A percentile compares a stretch with the other conserved stretches of the same genome.
Conservation (phyloP, 2,888 invertebrate genomes). For the Teleiodes luculella region DNA sequence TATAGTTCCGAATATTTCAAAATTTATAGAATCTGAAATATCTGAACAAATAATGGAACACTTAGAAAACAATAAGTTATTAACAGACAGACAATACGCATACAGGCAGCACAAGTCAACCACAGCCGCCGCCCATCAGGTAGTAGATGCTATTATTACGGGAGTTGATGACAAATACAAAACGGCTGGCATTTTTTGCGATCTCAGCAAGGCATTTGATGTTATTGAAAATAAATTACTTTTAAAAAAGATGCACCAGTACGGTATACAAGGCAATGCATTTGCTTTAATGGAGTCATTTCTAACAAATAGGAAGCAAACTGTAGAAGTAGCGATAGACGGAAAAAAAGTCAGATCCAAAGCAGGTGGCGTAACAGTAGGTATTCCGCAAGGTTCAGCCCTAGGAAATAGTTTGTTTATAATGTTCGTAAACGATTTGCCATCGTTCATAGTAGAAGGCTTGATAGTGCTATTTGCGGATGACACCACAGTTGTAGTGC, state of each 20-base stretch:
- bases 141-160: background rate
- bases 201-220: background rate
- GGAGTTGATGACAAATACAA: background rate
- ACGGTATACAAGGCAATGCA: background rate
- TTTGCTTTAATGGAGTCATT: background rate
- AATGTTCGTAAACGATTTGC: background rate
- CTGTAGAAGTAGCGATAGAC: background rate
- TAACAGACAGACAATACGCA: background rate
- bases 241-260: background rate
- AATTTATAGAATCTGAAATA: background rate
- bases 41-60: background rate
- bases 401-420: background rate
- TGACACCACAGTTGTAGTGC: background rate
- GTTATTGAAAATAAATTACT: background rate
- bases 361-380: background rate
- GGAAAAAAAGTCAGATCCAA: background rate
- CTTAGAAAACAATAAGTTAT: background rate
- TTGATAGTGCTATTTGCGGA: background rate
- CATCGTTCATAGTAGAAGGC: background rate
- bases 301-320: background rate
- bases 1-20: background rate
- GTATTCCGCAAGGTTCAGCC: background rate
- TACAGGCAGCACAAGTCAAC: background rate
- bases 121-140: background rate
- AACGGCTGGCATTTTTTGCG: background rate